Evolutionary conservation across 2,113 vertebrate genomes (phyloP).

Genomic region (human): DNA sequence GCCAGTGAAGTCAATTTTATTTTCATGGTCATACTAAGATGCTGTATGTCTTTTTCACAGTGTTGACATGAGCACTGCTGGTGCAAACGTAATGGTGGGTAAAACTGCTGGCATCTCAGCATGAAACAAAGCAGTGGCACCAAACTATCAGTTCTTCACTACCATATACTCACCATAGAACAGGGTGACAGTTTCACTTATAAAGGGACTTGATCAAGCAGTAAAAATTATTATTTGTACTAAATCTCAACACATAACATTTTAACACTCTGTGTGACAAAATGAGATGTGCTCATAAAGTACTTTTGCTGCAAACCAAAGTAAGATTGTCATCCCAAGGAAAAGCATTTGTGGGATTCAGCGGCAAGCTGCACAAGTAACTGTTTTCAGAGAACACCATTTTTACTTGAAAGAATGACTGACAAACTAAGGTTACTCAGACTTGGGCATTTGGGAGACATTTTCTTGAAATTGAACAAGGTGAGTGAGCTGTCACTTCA

Average conservation of each 20-base stretch:
- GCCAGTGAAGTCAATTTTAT: not conserved
- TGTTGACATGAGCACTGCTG: not conserved
- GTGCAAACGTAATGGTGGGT: not conserved
- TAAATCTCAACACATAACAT: not conserved
- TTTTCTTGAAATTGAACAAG: slow-evolving; percentile 56
- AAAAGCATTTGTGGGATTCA: slow-evolving; percentile 6
- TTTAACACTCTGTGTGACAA: not conserved
- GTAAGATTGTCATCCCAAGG: not conserved
- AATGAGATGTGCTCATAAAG: not conserved
- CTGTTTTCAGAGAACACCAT: slow-evolving; percentile 1
- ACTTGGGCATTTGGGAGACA: slow-evolving; percentile 30
- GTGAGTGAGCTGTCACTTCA: slow-evolving; percentile 58
- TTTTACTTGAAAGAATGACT: slow-evolving; percentile 51
- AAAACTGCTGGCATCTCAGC: not conserved
- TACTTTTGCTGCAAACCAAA: not conserved
- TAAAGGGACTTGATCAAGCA: not conserved
- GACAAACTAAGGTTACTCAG: slow-evolving; percentile 37
- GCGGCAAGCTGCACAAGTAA: slow-evolving; percentile 6
- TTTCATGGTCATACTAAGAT: slow-evolving; percentile 39
- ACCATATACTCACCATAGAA: not conserved
- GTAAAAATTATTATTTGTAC: not conserved
- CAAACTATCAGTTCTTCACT: not conserved
- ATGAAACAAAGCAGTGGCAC: not conserved
- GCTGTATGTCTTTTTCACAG: not conserved
- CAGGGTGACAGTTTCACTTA: not conserved